phyloP scores from a whole-genome alignment of 2,888 invertebrate species.

The Rotaria socialis region DNA sequence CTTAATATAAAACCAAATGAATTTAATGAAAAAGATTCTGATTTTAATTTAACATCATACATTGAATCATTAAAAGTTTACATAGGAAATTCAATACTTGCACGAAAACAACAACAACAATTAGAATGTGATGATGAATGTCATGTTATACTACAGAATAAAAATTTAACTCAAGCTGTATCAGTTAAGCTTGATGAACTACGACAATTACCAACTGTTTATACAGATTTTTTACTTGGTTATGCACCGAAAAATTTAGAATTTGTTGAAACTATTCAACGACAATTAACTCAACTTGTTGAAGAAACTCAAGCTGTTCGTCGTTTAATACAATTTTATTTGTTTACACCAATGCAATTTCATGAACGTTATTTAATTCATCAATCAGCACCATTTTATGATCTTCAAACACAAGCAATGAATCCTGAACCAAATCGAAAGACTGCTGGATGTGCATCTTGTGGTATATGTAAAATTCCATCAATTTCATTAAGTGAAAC shows the following conservation, averaged over 20 bases:
- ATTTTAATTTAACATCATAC: constrained; percentile 38
- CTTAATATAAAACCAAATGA: constrained; percentile 22
- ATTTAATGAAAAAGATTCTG: not conserved
- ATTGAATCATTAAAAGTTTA: constrained; percentile 38
- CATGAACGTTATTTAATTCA: constrained; percentile 86
- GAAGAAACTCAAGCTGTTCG: not conserved
- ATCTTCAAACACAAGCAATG: constrained; percentile 63
- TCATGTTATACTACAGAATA: constrained; percentile 37
- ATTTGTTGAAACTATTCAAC: constrained; percentile 36
- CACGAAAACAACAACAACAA: constrained; percentile 19
- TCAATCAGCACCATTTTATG: constrained; percentile 88
- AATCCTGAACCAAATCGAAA: constrained; percentile 44
- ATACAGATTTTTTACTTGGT: constrained; percentile 39
- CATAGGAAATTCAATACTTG: constrained; percentile 30
- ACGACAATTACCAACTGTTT: constrained; percentile 30
- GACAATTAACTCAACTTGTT: constrained; percentile 37
- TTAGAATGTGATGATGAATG: constrained; percentile 45
- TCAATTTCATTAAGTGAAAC: constrained; percentile 18
- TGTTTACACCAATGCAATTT: constrained; percentile 86
- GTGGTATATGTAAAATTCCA: constrained; percentile 40
- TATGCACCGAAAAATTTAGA: constrained; percentile 38
- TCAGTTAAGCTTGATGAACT: constrained; percentile 5
- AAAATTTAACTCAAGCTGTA: constrained; percentile 37
- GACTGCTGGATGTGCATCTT: constrained; percentile 33
- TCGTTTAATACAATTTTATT: constrained; percentile 63